phyloP scores from a whole-genome alignment of 2,888 invertebrate genomes.

The Aphodius granarius region DNA sequence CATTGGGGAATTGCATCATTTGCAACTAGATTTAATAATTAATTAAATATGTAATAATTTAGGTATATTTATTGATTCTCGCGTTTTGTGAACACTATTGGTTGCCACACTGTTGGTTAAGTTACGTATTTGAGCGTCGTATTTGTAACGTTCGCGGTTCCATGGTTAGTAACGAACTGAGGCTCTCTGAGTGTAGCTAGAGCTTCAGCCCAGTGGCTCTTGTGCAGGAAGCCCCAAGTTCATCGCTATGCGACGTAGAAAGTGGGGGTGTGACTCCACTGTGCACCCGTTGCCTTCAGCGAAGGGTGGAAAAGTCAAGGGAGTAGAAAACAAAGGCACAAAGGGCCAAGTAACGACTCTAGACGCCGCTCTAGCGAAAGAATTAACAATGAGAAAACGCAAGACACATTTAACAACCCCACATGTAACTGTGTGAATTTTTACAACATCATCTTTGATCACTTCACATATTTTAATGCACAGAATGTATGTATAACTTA shows the following conservation, averaged over 20 bases:
- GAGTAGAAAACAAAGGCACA: not conserved
- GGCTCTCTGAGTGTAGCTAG: not conserved
- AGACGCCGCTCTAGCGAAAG: not conserved
- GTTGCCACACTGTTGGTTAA: too few species aligned
- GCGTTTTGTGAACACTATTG: too few species aligned
- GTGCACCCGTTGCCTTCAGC: not conserved
- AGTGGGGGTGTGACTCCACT: not conserved
- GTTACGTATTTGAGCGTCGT: not conserved
- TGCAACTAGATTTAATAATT: not conserved
- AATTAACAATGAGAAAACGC: not conserved
- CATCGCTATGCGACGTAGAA: constrained; percentile 10
- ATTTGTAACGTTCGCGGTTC: not conserved
- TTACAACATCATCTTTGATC: too few species aligned
- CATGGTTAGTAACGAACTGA: not conserved
- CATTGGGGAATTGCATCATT: not conserved
- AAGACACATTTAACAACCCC: too few species aligned
- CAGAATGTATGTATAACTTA: too few species aligned
- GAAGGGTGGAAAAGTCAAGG: not conserved
- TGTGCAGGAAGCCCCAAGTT: constrained; percentile 5
- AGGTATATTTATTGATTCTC: too few species aligned
- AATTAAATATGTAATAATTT: too few species aligned
- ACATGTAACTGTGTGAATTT: too few species aligned
- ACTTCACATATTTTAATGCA: too few species aligned
- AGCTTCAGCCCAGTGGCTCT: not conserved
- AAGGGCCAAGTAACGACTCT: not conserved